A percentile compares a stretch with the other conserved stretches of the same genome.
Evolutionary conservation across 2,113 vertebrate species (phyloP).

Genomic region (Pterocles gutturalis): DNA sequence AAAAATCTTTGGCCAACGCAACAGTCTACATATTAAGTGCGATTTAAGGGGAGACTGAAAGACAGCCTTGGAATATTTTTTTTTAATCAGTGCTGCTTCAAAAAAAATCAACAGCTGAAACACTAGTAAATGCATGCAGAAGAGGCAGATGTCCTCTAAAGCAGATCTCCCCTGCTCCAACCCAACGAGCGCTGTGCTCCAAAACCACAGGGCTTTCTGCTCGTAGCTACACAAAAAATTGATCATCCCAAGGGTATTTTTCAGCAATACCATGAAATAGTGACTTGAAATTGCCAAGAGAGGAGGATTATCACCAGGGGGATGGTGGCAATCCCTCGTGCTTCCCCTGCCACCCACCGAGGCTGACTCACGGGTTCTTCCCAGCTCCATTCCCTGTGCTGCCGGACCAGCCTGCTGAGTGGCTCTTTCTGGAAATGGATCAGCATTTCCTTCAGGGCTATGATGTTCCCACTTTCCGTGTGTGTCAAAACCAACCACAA

Average conservation of each 20-base stretch:
- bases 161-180: neutral
- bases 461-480: neutral
- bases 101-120: neutral
- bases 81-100: neutral
- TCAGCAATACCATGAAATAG: neutral
- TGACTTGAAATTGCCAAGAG: neutral
- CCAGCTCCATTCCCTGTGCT: neutral
- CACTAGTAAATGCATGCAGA: accelerated
- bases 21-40: neutral
- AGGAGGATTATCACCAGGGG: neutral
- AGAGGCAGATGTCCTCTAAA: neutral
- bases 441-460: neutral
- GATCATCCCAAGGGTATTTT: neutral
- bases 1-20: neutral
- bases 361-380: neutral
- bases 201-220: neutral
- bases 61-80: neutral
- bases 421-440: neutral
- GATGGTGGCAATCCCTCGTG: neutral
- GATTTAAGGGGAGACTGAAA: neutral
- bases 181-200: neutral
- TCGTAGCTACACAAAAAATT: neutral
- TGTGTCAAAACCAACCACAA: neutral
- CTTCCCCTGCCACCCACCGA: neutral
- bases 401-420: accelerated